A percentile compares a stretch with the other conserved stretches of the same genome.
Evolutionary conservation across 64 coral and sea anemone genomes (phyloP).

Genomic region (Montipora foliosa): DNA sequence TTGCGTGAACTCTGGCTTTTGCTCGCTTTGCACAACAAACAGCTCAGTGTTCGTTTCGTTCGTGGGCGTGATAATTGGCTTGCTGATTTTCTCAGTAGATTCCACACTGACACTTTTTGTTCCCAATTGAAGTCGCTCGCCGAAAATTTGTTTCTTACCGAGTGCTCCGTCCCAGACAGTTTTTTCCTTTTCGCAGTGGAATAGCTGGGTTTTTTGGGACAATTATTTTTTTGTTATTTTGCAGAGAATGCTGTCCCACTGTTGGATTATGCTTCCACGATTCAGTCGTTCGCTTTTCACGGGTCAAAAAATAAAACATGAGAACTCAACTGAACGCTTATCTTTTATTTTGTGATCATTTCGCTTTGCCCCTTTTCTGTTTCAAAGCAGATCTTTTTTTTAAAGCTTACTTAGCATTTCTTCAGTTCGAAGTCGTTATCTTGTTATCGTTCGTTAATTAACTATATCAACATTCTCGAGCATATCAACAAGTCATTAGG

Average conservation of each 20-base stretch:
- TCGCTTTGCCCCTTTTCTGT: constrained; percentile 40
- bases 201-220: background rate
- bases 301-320: constrained; percentile 66
- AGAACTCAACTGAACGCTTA: constrained; percentile 49
- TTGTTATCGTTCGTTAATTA: constrained; percentile 13
- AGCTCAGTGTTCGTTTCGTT: constrained; percentile 7
- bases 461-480: constrained; percentile 9
- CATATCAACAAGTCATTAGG: constrained; percentile 6
- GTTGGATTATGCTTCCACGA: constrained; percentile 9
- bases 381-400: constrained; percentile 28
- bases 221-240: constrained; percentile 9
- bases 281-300: constrained; percentile 47
- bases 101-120: background rate
- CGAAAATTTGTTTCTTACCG: background rate
- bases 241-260: background rate
- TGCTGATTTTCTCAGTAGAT: constrained; percentile 25
- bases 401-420: background rate
- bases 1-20: constrained; percentile 48
- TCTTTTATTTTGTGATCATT: constrained; percentile 40
- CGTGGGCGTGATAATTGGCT: constrained; percentile 17
- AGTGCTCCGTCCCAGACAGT: background rate
- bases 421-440: background rate
- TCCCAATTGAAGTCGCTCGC: background rate
- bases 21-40: constrained; percentile 40
- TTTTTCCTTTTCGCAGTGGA: constrained; percentile 16